Percentiles rank a stretch among this genome's conserved stretches.
phyloP scores from a whole-genome alignment of 2,113 vertebrate species.

The Onychostoma macrolepis region DNA sequence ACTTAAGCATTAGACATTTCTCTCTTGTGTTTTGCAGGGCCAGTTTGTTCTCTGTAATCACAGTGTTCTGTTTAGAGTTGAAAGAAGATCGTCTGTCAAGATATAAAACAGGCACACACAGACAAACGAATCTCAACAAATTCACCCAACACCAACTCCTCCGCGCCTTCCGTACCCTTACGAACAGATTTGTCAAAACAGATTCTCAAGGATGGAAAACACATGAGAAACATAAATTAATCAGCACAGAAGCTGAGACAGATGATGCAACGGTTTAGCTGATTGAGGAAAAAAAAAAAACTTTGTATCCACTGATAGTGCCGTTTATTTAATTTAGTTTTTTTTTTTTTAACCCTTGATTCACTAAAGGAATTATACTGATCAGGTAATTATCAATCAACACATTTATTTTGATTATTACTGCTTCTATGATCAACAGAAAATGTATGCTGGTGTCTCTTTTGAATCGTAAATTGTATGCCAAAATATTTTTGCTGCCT shows the following conservation, averaged over 20 bases:
- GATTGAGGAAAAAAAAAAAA: not conserved
- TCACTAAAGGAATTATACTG: not conserved
- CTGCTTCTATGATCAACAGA: not conserved
- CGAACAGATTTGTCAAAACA: constrained; percentile 50
- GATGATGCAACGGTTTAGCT: constrained; percentile 19
- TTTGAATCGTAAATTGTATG: not conserved
- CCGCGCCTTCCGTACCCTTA: not conserved
- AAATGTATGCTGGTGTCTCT: not conserved
- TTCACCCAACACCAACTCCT: constrained; percentile 13
- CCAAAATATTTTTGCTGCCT: not conserved
- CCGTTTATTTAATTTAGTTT: not conserved
- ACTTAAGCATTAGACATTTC: not conserved
- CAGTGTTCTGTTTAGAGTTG: constrained; percentile 11
- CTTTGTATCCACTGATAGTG: not conserved
- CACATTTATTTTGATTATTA: not conserved
- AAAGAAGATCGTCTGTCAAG: constrained; percentile 28
- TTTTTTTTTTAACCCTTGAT: not conserved
- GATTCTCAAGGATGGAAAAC: constrained; percentile 38
- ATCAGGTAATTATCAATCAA: not conserved
- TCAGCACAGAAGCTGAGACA: constrained; percentile 33
- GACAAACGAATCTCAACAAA: not conserved
- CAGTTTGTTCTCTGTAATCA: constrained; percentile 17
- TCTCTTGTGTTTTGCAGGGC: not conserved
- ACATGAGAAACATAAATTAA: constrained; percentile 42
- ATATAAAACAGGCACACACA: not conserved